Base-by-base conservation (phyloP, 2,113 vertebrate species). In the Callopanchax toddi region DNA sequence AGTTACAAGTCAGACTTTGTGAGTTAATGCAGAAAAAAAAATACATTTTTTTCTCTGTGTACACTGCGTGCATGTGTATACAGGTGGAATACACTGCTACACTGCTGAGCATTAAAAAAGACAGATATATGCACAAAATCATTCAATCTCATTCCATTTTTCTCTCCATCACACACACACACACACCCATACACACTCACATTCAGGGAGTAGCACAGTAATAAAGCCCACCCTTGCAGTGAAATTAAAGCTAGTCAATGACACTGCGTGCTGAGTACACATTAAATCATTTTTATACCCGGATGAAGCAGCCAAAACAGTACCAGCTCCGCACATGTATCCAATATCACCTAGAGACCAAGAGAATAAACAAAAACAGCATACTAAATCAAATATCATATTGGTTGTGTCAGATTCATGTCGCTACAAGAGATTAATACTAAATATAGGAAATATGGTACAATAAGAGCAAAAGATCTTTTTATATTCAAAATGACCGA, bases 231-330 rank as follows among this genome's bases (percentile, higher is more conserved):
- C 84, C 79, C 83, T 83, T 77, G 86, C 85, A 88, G 81, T 80
- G 77, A 90, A 87, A 89, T 89, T 90, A 90, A 82, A 84, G 88
- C 82, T 76, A 84, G 84, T 89, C 87, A 79, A 90, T 90, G 88
- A 91, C 84, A 87, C 81, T 67, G 85, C 82, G 82, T 85, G 85
- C 85, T 65, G 81, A 90, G 89, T 79, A 90, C 82, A 79, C 83
- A 86, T 87, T 91, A 92, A 92, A 92, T 92, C 91, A 92, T 91
- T 90, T 92, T 92, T 91, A 92, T 89, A 86, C 78, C 83, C 79
- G 81, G 85, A 91, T 89, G 86, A 87, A 92, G 91, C 80, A 87
- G 82, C 76, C 78, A 73, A 84, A 80, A 86, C 86, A 89, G 90
- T 86, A 89, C 78, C 64, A 79, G 79, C 76, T 75, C 71, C 53